Base-by-base conservation (phyloP, 2,888 invertebrate genomes). In the Trilocha varians region DNA sequence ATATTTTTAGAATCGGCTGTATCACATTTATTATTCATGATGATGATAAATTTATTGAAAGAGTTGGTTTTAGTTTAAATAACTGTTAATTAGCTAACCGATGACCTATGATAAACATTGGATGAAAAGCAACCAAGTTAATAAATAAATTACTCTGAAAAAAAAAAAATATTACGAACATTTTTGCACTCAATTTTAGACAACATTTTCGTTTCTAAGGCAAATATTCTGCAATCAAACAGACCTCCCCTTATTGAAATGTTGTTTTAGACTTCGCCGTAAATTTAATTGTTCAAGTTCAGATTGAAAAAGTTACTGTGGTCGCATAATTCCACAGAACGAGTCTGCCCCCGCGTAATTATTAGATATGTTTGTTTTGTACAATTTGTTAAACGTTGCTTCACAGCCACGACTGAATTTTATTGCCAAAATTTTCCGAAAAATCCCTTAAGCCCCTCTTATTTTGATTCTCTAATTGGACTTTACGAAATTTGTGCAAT, bases 271-370 rank as follows among this genome's bases (percentile, higher is more conserved):
- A 70, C 74, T 70, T 69, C 59, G 56, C 64, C 72, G 70, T 75
- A 77, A 78, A 83, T 80, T 80, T 80, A 82, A 82, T 83, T 83
- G 80, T 76, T 67, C 68, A 82, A 83, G 82, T 83, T 83, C 65
- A 70, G 76, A 83, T 83, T 83, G 79, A 83, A 83, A 83, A 83
- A 83, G 83, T 83, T 83, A 72, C 56, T 62, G 66, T 66, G 74
- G 77, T 71, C 72, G 70, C 72, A 72, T 79, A 78, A 77, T 78
- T 78, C 65, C 59, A 64, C 69, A 64, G 63, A 76, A 69, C 70
- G 70, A 61, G 67, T 53, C 62, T 61, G 64, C 68, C 62, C 58
- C 53, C 60, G 64, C 67, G 64, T 75, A 76, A 78, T 78, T 78
- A 75, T 77, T 75, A 75, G 73, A 76, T 75, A 76, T 75, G 77